Conservation (phyloP, 2,113 vertebrate genomes). For the Oxygymnocypris stewartii region DNA sequence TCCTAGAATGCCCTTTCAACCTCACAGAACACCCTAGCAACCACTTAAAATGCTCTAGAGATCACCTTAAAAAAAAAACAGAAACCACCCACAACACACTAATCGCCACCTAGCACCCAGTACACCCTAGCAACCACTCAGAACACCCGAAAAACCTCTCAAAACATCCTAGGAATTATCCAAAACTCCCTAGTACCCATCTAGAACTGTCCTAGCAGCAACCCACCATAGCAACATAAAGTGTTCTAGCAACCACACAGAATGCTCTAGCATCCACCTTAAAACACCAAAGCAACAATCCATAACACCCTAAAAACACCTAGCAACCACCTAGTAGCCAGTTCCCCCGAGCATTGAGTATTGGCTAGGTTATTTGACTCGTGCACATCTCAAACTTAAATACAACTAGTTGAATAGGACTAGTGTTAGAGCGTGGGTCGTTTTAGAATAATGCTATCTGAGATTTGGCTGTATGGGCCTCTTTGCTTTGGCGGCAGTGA, state of each 20-base stretch:
- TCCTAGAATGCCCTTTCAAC: neutral
- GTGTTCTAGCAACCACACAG: neutral
- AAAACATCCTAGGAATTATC: neutral
- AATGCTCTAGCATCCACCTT: neutral
- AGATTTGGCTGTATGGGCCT: neutral
- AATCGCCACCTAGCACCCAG: neutral
- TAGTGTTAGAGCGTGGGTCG: neutral
- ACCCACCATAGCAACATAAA: neutral
- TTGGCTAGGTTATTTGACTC: neutral
- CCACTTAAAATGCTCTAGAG: no score
- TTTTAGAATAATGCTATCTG: neutral
- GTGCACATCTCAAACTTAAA: neutral
- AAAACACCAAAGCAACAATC: neutral
- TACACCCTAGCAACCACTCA: no score
- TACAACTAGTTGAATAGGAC: neutral
- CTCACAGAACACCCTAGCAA: no score
- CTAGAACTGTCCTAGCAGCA: neutral
- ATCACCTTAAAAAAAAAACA: no score
- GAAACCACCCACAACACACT: neutral
- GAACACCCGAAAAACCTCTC: no score
- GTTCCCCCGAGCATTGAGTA: no score
- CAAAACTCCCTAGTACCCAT: neutral
- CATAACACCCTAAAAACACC: neutral
- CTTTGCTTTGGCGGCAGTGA: slow-evolving; percentile 15
- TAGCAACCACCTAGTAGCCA: neutral